Base-by-base conservation (phyloP, 1,140 invertebrate species). In the Sipha flava region DNA sequence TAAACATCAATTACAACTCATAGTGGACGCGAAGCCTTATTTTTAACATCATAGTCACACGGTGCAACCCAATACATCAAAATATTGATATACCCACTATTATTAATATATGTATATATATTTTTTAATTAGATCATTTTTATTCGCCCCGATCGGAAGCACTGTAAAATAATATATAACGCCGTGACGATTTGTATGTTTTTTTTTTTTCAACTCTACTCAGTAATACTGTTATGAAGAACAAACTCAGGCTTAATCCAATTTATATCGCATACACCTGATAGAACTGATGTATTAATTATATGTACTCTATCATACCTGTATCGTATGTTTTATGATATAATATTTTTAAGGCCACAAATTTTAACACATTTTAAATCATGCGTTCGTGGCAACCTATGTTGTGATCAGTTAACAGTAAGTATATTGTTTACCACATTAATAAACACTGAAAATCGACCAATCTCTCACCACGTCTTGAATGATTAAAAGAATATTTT, bases 11-110 rank as follows among this genome's bases (percentile, higher is more conserved):
- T 77, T 77, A 77, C 21, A 59, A 37, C 73, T 21, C 49, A 34
- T 40, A 75, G 72, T 75, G 72, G 72, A 57, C 34, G 66, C 34
- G 73, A 77, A 77, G 73, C 73, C 73, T 40, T 77, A 77, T 73
- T 73, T 73, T 54, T 16, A 75, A 18, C 70, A n/a, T n/a, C n/a
- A n/a, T n/a, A 54, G 47, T 75, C 73, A 40, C 45, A 54, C 52
- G 52, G 21, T 57, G 73, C 73, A 54, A 77, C 34, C 16, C 73
- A 57, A 77, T 77, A 77, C 49, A 57, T 77, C 52, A 77, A 77
- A 77, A 77, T 77, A 77, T 77, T 77, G 73, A 57, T 54, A 54
- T 23, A 40, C 45, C 21, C 37, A 34, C 29, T 18, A 34, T 26
- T 68, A 68, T 68, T 26, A 45, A 26, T 9, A 7, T 43, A 26